Evolutionary conservation across 2,888 invertebrate species (phyloP), one percentile per base, ranked within the genome.

Genomic region (Leptura quadrifasciata): DNA sequence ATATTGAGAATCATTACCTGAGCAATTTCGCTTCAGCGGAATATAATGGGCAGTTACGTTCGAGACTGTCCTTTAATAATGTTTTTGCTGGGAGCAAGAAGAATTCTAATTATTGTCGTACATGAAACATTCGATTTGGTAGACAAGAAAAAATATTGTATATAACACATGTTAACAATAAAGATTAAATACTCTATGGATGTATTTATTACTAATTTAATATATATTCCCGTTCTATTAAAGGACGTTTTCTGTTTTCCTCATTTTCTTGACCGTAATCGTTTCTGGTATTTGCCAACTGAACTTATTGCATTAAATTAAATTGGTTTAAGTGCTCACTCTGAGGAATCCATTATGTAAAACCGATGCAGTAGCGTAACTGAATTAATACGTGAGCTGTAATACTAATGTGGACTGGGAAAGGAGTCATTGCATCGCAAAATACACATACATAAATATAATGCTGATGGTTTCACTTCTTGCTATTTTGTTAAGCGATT

Each of bases 281-380:
- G 61, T 61, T 61, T 61, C 35, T 31, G 61, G 31, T 61, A 61
- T 61, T 35, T 21, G 17, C n/a, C 17, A 35, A 61, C 18, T 31
- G 31, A 61, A 61, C 31, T 61, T 35, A 61, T 61, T 61, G 61
- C 61, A 61, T 31, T 31, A 61, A 61, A 61, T 61, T 61, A 39
- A 39, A 39, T 39, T 10, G 61, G 35, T 61, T 35, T 61, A 31
- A 18, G 31, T 18, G n/a, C 61, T 61, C n/a, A 27, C 24, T 58
- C 21, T 24, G 24, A 58, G 61, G 17, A 35, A 61, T 61, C 31
- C 61, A 61, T 61, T 61, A 61, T 61, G 31, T 61, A 61, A 61
- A 61, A 18, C 35, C 17, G n/a, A 8, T 17, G 31, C 31, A 17
- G 17, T 17, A n/a, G 24, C 61, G 61, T 21, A 12, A 61, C 31